Percentiles rank a stretch among this genome's conserved stretches.
Evolutionary conservation across 2,113 vertebrate genomes (phyloP).

Genomic region (Mohoua ochrocephala): DNA sequence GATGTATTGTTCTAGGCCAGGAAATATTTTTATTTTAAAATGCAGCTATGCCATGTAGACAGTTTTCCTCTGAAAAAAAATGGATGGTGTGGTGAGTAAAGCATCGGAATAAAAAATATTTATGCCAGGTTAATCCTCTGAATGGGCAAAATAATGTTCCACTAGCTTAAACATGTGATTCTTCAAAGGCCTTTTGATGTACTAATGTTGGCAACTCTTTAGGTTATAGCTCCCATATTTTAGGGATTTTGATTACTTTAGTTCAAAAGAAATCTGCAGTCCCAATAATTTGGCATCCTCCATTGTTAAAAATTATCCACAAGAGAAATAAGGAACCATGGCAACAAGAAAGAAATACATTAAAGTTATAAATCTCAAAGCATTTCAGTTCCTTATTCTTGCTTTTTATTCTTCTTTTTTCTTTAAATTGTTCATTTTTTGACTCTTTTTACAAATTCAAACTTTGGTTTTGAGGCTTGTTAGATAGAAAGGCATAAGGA

Average conservation of each 20-base stretch:
- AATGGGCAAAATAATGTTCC: neutral
- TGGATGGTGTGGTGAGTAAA: neutral
- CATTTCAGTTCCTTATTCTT: neutral
- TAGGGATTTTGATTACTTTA: neutral
- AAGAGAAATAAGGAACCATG: constrained; percentile 4
- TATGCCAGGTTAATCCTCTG: neutral
- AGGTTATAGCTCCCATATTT: neutral
- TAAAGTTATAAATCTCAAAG: neutral
- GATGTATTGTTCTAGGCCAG: neutral
- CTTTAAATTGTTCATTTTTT: neutral
- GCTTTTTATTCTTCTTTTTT: neutral
- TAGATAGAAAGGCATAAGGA: neutral
- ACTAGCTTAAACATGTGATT: neutral
- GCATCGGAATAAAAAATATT: neutral
- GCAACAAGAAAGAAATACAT: neutral
- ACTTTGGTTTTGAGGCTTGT: neutral
- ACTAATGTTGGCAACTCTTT: neutral
- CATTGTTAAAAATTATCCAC: neutral
- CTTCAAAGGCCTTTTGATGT: neutral
- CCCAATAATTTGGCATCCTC: neutral
- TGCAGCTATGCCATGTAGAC: neutral
- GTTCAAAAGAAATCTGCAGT: neutral
- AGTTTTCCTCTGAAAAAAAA: neutral
- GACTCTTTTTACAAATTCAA: neutral
- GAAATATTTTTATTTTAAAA: constrained; percentile 30